These are phyloP conservation scores for Brachionus asplanchnoidis DNA, from an alignment of 1,140 invertebrate genomes.

Conservation along the genomic window DNA sequence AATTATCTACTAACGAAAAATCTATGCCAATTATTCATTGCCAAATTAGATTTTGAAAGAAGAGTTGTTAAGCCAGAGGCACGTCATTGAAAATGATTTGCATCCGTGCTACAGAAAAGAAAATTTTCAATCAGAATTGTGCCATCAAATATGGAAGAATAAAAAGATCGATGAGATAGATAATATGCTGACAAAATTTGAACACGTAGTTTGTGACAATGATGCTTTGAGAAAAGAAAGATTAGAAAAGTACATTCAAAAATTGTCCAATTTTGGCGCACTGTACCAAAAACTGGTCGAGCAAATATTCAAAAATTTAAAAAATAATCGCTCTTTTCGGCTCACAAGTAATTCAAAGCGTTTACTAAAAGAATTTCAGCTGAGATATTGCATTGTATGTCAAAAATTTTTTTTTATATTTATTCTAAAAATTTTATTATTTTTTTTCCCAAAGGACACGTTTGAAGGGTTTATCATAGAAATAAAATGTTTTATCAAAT, in stretches of 20 bases:
- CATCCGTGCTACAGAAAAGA: constrained; percentile 17
- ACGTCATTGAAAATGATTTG: background rate
- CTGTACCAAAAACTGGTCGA: background rate
- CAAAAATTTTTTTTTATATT: background rate
- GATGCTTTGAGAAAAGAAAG: background rate
- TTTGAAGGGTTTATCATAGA: constrained; percentile 13
- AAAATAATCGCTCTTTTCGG: background rate
- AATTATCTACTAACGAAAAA: too few relatives aligned
- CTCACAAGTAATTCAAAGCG: constrained; percentile 24
- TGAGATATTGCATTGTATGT: constrained; percentile 32
- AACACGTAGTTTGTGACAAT: background rate
- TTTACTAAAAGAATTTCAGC: constrained; percentile 33
- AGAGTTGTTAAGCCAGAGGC: background rate
- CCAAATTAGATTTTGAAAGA: constrained; percentile 25
- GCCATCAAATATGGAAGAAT: background rate
- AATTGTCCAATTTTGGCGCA: background rate
- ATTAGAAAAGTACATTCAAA: background rate
- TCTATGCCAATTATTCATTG: too few relatives aligned
- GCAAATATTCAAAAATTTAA: constrained; percentile 26
- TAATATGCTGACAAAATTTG: background rate
- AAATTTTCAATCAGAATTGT: constrained; percentile 18
- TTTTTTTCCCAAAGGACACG: background rate
- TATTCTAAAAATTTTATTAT: background rate
- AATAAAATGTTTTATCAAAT: constrained; percentile 28
- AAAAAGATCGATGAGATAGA: background rate